Base-by-base conservation (phyloP, 2,113 vertebrate species). In the Laticauda colubrina region DNA sequence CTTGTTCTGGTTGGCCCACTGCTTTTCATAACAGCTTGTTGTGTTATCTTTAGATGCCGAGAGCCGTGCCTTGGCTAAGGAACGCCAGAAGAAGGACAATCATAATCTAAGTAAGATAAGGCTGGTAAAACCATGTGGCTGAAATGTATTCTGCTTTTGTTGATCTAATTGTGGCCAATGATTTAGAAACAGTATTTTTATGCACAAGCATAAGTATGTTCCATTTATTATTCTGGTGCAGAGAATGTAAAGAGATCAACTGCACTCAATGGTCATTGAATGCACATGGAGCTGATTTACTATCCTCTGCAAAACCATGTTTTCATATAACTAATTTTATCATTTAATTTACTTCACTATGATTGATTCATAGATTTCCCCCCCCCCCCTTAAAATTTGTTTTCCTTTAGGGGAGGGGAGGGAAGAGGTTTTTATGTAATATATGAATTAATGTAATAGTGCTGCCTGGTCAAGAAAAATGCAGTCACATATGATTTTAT, bases 41-140 rank as follows among this genome's bases (percentile, higher is more conserved):
- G 89, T 97, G 98, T 88, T 92, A 92, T 96, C 96, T 96, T 97
- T 90, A 99, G 98, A 98, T 93, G 95, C 98, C 10, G 99, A 99
- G 98, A 98, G 97, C 92, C 98, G 99, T 93, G 99, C 99, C 3
- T 93, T 99, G 98, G 99, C 98, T 59, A 99, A 99, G 89, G 99
- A 99, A 95, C 98, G 99, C 88, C 99, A 99, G 97, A 99, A 99
- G 97, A 99, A 99, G 96, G 99, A 99, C 97, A 99, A 99, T 98
- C 99, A 99, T 98, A 99, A 99, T 96, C 98, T 99, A 89, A 99
- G 99, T 99, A 95, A 98, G 99, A 98, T 0, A 48, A 56, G 81
- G 4, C 34, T 92, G 75, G 29, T 61, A 75, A 89, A 29, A 39
- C 23, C 21, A n/a, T 24, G 55, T 55, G 11, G 29, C n/a, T 1